These are phyloP conservation scores for Trididemnum nubilum DNA, from an alignment of 23 tunicate genomes.

Conservation along the genomic window DNA sequence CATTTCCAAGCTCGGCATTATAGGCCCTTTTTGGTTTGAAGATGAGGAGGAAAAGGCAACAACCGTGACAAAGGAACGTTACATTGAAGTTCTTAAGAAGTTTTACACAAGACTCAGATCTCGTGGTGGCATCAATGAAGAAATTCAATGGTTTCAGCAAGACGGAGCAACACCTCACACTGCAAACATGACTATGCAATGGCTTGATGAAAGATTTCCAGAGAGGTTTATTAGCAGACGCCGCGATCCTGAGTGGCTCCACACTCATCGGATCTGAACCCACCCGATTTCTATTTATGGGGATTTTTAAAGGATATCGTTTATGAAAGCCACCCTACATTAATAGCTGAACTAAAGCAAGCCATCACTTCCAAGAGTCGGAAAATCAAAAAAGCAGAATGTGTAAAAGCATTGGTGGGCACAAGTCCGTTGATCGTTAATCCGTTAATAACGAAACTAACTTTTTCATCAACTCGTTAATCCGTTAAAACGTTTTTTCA, in stretches of 20 bases:
- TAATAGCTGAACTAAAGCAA: too few relatives aligned
- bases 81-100: neutral
- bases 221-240: neutral
- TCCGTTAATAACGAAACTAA: too few relatives aligned
- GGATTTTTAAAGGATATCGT: neutral
- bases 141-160: neutral
- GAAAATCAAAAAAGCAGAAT: too few relatives aligned
- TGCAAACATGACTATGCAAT: neutral
- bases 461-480: too few relatives aligned
- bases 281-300: neutral
- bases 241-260: neutral
- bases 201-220: neutral
- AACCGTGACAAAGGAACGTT: neutral
- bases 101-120: neutral
- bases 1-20: neutral
- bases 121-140: neutral
- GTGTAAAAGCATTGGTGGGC: too few relatives aligned
- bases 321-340: too few relatives aligned
- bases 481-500: too few relatives aligned
- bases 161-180: neutral
- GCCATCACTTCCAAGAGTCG: too few relatives aligned
- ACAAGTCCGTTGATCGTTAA: too few relatives aligned
- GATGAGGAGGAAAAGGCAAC: neutral
- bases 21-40: neutral
- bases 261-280: neutral